Evolutionary conservation across 1,140 invertebrate species (phyloP).

Genomic region (Danaus melanippus): DNA sequence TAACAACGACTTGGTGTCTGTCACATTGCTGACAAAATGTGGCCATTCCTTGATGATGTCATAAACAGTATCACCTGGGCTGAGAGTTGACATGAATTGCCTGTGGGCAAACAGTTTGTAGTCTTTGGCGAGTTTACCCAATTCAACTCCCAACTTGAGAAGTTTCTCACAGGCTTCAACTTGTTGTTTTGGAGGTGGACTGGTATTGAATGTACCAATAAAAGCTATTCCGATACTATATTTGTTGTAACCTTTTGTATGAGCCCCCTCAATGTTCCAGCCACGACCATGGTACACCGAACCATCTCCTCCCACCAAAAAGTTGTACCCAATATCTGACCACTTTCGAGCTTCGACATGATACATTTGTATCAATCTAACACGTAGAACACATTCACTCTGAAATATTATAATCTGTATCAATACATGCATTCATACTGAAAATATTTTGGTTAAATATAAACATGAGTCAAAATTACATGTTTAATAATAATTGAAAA

Average conservation of each 20-base stretch:
- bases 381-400: constrained; percentile 61
- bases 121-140: constrained; percentile 66
- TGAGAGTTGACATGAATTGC: constrained; percentile 74
- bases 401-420: constrained; percentile 26
- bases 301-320: constrained; percentile 82
- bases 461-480: no score
- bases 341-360: constrained; percentile 78
- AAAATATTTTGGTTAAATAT: no score
- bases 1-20: constrained; percentile 29
- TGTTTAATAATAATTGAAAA: no score
- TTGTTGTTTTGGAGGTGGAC: constrained; percentile 66
- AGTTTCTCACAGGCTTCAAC: constrained; percentile 71
- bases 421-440: no score
- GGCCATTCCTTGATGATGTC: constrained; percentile 74
- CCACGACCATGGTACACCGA: constrained; percentile 78
- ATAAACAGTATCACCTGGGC: constrained; percentile 76
- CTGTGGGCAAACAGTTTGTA: constrained; percentile 77
- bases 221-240: constrained; percentile 78
- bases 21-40: constrained; percentile 62
- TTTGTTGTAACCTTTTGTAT: constrained; percentile 77
- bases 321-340: constrained; percentile 78
- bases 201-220: constrained; percentile 76
- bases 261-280: constrained; percentile 77
- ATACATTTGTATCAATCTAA: constrained; percentile 78
- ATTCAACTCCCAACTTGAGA: constrained; percentile 72